These are phyloP conservation scores for Trachelus tabidus DNA, from an alignment of 2,888 invertebrate species.

Conservation along the genomic window DNA sequence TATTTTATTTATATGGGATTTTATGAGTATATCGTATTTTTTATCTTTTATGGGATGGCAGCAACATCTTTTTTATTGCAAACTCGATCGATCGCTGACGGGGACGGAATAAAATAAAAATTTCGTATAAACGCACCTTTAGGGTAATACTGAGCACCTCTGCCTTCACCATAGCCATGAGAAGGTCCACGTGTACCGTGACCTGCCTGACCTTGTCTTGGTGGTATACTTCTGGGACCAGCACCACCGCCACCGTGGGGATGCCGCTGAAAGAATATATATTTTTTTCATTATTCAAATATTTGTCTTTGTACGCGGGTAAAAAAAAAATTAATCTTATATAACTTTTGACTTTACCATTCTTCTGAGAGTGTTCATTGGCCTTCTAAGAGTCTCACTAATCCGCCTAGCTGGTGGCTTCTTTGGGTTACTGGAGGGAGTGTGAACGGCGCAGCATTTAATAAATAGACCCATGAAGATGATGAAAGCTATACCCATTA, in stretches of 20 bases:
- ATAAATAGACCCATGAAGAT: conserved; percentile 98
- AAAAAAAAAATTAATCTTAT: neutral
- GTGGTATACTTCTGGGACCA: conserved; percentile 58
- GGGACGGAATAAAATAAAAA: conserved; percentile 5
- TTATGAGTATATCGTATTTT: neutral
- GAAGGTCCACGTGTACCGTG: conserved; percentile 70
- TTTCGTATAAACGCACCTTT: conserved; percentile 70
- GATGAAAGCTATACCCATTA: conserved; percentile 91
- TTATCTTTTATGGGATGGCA: neutral
- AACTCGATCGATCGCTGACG: conserved; percentile 40
- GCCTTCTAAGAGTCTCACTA: conserved; percentile 89
- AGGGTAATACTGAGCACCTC: conserved; percentile 77
- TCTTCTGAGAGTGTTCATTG: conserved; percentile 90
- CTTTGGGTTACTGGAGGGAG: conserved; percentile 98
- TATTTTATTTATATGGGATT: neutral
- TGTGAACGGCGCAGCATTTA: conserved; percentile 99
- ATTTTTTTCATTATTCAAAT: neutral
- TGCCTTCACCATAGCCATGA: conserved; percentile 78
- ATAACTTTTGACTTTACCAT: conserved; percentile 72
- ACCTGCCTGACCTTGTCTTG: conserved; percentile 50
- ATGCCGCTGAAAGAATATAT: conserved; percentile 55
- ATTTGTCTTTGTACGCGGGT: neutral
- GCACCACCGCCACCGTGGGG: conserved; percentile 67
- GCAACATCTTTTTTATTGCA: conserved; percentile 11
- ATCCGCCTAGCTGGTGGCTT: conserved; percentile 94